A percentile compares a stretch with the other conserved stretches of the same genome.
phyloP scores from a whole-genome alignment of 2,797 vertebrate species.

The Protosalanx chinensis region DNA sequence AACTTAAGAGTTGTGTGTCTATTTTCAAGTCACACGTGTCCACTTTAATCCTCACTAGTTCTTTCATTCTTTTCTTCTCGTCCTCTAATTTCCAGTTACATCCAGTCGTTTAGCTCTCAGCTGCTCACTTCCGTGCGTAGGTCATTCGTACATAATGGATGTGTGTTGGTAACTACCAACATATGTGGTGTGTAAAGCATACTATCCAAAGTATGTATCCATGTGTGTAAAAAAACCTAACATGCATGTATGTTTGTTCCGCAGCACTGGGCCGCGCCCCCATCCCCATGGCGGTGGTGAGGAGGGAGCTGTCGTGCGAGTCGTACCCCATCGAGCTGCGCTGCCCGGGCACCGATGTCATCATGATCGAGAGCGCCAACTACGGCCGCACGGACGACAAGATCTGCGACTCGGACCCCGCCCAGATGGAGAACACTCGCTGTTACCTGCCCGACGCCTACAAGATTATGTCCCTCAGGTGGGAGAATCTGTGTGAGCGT shows the following conservation, averaged over 20 bases:
- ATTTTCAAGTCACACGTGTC: neutral
- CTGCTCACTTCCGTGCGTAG: too few relatives aligned
- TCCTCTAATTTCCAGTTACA: neutral
- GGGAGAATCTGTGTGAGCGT: neutral
- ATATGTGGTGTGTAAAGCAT: neutral
- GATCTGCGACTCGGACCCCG: constrained; percentile 98
- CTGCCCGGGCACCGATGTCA: constrained; percentile 82
- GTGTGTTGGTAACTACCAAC: neutral
- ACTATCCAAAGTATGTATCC: neutral
- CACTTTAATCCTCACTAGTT: neutral
- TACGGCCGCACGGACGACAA: constrained; percentile 98
- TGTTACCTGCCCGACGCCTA: constrained; percentile 98
- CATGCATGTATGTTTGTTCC: constrained; percentile 12
- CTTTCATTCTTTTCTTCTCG: neutral
- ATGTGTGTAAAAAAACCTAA: neutral
- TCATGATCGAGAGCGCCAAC: constrained; percentile 99
- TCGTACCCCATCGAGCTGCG: constrained; percentile 89
- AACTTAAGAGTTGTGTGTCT: neutral
- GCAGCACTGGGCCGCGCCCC: constrained; percentile 91
- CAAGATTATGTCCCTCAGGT: constrained; percentile 99
- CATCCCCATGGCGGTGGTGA: constrained; percentile 96
- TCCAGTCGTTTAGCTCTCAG: neutral
- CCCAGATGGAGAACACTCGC: constrained; percentile 99
- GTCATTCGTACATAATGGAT: neutral
- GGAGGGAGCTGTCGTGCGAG: constrained; percentile 96